Evolutionary conservation across 2,797 vertebrate species (phyloP).

Genomic region (Channa striata): DNA sequence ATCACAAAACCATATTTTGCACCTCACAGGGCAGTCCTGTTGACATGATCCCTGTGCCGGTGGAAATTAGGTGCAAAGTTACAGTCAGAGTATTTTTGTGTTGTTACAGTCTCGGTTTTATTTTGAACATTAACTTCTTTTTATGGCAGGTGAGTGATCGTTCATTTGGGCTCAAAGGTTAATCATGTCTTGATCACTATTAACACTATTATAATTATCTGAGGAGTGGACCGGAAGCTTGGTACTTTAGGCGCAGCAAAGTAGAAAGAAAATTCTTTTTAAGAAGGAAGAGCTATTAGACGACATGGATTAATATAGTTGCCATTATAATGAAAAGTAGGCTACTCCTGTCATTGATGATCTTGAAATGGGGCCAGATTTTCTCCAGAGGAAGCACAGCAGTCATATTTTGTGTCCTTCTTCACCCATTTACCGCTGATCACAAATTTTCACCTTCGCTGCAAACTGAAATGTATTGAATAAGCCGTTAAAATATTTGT

Average conservation of each 20-base stretch:
- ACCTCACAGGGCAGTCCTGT: constrained; percentile 23
- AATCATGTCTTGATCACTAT: background rate
- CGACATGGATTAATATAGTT: constrained; percentile 59
- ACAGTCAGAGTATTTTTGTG: background rate
- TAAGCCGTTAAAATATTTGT: constrained; percentile 30
- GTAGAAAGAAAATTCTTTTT: constrained; percentile 14
- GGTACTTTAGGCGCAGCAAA: constrained; percentile 34
- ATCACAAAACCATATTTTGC: constrained; percentile 6
- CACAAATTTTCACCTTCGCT: constrained; percentile 10
- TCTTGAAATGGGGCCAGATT: constrained; percentile 53
- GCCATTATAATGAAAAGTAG: constrained; percentile 59
- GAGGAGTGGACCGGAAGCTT: constrained; percentile 6
- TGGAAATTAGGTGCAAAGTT: constrained; percentile 8
- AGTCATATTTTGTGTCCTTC: constrained; percentile 25
- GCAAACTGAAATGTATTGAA: constrained; percentile 12
- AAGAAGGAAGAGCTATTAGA: constrained; percentile 24
- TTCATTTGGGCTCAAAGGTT: background rate
- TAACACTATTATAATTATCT: background rate
- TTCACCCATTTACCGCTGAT: constrained; percentile 22
- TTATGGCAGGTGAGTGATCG: background rate
- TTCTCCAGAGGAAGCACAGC: constrained; percentile 48
- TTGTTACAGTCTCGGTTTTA: background rate
- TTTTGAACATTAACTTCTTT: constrained; percentile 3
- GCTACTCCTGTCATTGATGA: constrained; percentile 18
- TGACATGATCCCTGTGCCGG: background rate